Conservation (phyloP, 2,888 invertebrate genomes). For the Erebia epiphron region DNA sequence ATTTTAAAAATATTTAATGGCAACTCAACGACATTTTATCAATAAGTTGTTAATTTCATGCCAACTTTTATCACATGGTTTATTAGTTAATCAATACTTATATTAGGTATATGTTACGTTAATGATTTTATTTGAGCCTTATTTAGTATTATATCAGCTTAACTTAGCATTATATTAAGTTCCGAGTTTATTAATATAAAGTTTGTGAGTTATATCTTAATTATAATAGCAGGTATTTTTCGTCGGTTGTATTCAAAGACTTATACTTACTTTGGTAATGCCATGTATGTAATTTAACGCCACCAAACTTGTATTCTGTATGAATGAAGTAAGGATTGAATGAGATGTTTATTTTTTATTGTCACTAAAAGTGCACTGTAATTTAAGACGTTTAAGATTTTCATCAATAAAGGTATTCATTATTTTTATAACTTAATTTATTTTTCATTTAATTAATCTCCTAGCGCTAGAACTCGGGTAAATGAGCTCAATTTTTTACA, state of each 20-base stretch:
- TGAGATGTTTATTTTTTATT: conserved; percentile 9
- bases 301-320: background rate
- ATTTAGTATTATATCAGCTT: background rate
- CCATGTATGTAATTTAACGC: background rate
- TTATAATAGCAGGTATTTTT: background rate
- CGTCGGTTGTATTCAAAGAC: conserved; percentile 1
- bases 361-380: conserved; percentile 24
- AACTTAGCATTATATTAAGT: background rate
- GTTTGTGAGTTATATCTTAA: background rate
- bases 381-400: conserved; percentile 23
- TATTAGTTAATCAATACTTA: too few species aligned
- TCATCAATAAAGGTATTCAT: conserved; percentile 28
- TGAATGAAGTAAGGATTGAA: background rate
- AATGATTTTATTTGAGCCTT: background rate
- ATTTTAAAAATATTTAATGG: too few species aligned
- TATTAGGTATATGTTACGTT: too few species aligned
- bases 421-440: conserved; percentile 26
- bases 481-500: too few species aligned
- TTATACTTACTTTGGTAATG: conserved; percentile 5
- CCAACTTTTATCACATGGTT: too few species aligned
- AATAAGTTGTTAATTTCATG: too few species aligned
- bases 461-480: background rate
- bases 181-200: background rate
- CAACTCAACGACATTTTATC: too few species aligned
- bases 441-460: background rate